Conservation (phyloP, 2,113 vertebrate genomes). For the Vidua chalybeata region DNA sequence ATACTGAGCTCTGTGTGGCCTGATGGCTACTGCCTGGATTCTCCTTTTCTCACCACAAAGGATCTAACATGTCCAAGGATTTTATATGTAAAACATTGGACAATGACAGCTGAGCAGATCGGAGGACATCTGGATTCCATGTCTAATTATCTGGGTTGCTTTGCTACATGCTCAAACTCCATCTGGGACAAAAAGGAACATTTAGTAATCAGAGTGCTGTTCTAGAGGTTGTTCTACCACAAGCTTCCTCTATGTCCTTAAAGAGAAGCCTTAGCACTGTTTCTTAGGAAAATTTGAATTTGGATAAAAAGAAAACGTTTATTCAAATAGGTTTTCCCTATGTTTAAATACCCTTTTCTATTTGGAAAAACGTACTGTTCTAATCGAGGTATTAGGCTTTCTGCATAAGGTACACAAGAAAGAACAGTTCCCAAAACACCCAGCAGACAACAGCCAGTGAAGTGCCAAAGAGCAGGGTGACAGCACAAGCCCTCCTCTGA, state of each 20-base stretch:
- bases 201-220: background rate
- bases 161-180: background rate
- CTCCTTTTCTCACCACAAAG: background rate
- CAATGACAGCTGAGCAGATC: background rate
- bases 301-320: background rate
- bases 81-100: background rate
- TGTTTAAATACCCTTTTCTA: background rate
- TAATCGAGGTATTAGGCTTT: background rate
- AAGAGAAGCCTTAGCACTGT: background rate
- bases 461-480: background rate
- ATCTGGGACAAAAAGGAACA: background rate
- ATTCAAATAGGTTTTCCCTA: background rate
- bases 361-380: background rate
- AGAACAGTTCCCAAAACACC: background rate
- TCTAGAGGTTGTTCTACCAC: background rate
- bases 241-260: background rate
- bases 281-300: background rate
- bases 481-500: background rate
- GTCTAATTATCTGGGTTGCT: background rate
- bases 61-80: background rate
- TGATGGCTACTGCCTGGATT: background rate
- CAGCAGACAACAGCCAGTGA: background rate
- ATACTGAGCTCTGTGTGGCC: background rate
- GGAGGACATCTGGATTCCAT: background rate
- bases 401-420: background rate